These are phyloP conservation scores for Brachionichthys hirsutus DNA, from an alignment of 2,113 vertebrate species.

Conservation along the genomic window DNA sequence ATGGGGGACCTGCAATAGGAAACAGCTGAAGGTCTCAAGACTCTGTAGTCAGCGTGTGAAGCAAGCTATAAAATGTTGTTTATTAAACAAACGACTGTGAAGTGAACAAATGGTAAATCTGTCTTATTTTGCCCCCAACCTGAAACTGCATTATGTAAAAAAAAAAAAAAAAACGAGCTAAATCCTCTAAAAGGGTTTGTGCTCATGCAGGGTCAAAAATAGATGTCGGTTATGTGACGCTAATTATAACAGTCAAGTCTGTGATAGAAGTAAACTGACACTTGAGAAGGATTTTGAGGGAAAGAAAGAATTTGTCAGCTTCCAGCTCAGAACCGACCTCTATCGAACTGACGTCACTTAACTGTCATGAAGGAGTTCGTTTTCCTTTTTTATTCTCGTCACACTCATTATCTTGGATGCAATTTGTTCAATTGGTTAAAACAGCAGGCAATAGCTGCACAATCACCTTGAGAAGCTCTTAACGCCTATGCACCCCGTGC, in stretches of 20 bases:
- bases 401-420: not conserved
- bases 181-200: not conserved
- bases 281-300: not conserved
- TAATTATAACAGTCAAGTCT: no score
- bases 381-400: not conserved
- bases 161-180: not conserved
- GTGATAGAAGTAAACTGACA: not conserved
- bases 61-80: not conserved
- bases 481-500: not conserved
- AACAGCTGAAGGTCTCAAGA: not conserved
- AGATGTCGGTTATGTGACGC: no score
- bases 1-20: not conserved
- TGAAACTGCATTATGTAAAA: not conserved
- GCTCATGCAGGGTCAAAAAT: not conserved
- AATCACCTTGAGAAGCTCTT: not conserved
- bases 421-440: not conserved
- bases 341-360: no score
- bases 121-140: not conserved
- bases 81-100: no score
- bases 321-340: conserved; percentile 1
- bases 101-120: not conserved
- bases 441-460: not conserved
- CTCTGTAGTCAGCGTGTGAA: not conserved
- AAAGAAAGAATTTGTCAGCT: not conserved
- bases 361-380: not conserved